phyloP scores from a whole-genome alignment of 2,113 vertebrate genomes.

The Columba janthina region DNA sequence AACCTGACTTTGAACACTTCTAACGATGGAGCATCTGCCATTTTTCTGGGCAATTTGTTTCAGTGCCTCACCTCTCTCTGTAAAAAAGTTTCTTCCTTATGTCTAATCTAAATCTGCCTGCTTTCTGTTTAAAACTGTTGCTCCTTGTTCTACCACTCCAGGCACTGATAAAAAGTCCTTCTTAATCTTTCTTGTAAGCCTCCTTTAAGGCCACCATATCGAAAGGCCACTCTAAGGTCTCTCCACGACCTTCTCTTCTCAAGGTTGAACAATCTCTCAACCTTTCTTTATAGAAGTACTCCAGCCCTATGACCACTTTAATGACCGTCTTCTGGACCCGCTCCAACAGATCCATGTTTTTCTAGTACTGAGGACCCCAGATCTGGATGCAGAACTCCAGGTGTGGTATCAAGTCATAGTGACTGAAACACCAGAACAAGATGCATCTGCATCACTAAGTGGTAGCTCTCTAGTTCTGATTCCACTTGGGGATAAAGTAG shows the following conservation, averaged over 20 bases:
- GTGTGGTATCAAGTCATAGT: not conserved
- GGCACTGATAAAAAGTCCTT: not conserved
- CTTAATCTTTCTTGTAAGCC: not conserved
- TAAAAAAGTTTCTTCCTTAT: not conserved
- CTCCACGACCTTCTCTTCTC: not conserved
- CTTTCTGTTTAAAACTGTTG: not conserved
- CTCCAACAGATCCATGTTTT: too few species aligned
- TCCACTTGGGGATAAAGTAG: not conserved
- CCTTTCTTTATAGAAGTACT: not conserved
- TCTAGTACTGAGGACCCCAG: too few species aligned
- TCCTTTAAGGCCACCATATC: not conserved
- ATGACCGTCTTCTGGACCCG: not conserved
- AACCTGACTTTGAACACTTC: not conserved
- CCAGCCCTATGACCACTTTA: not conserved
- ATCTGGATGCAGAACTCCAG: too few species aligned
- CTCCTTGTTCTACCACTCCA: not conserved
- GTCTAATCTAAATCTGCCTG: not conserved
- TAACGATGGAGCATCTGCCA: not conserved
- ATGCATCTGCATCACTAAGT: not conserved
- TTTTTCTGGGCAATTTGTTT: not conserved
- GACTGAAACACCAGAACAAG: not conserved
- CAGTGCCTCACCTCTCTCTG: not conserved
- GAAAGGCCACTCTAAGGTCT: not conserved
- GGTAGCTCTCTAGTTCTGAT: not conserved
- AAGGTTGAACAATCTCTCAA: not conserved